These are phyloP conservation scores for Acanthosepion pharaonis DNA, from an alignment of 2,888 invertebrate genomes.

Conservation along the genomic window DNA sequence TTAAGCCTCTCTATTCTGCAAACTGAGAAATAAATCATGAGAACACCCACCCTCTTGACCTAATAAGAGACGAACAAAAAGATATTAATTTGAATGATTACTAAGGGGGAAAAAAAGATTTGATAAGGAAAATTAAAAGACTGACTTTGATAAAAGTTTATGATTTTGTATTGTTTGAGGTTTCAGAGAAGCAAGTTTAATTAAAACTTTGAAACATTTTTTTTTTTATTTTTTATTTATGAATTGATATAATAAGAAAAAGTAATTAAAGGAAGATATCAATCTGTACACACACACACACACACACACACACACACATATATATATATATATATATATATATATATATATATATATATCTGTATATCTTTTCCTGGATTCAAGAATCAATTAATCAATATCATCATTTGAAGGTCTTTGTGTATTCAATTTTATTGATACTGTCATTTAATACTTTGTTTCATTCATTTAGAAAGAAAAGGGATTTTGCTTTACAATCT, in stretches of 20 bases:
- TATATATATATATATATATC: too few species aligned
- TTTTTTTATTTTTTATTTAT: neutral
- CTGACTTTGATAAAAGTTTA: neutral
- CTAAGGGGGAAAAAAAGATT: neutral
- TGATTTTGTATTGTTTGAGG: neutral
- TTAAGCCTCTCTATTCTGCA: too few species aligned
- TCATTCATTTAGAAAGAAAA: constrained; percentile 33
- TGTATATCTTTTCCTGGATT: neutral
- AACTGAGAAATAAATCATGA: too few species aligned
- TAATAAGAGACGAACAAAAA: neutral
- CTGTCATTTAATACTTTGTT: constrained; percentile 5
- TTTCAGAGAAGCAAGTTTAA: neutral
- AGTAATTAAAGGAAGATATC: constrained; percentile 3
- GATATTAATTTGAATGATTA: neutral
- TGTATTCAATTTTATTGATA: constrained; percentile 9
- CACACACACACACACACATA: too few species aligned
- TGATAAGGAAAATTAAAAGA: neutral
- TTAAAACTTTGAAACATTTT: constrained; percentile 13
- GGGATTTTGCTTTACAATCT: neutral
- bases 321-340: too few species aligned
- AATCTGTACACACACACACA: neutral
- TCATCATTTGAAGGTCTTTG: neutral
- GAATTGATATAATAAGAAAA: constrained; percentile 6
- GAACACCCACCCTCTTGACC: too few species aligned
- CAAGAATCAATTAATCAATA: constrained; percentile 33